A percentile compares a stretch with the other conserved stretches of the same genome.
Conservation (phyloP, 2,888 invertebrate genomes). For the Synanthedon tipuliformis region DNA sequence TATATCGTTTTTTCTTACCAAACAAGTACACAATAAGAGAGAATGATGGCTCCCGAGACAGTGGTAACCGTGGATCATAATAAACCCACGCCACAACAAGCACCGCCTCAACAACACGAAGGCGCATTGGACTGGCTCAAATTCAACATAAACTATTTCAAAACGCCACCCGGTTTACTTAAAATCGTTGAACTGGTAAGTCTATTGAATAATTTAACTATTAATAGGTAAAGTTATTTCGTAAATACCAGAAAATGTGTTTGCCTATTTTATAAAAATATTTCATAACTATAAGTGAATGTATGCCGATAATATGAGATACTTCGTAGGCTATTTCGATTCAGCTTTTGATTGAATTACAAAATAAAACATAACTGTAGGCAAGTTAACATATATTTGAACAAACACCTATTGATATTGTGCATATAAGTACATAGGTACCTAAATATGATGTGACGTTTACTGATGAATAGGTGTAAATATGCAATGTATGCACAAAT, state of each 20-base stretch:
- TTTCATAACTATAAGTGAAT: too few relatives aligned
- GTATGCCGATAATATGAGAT: too few relatives aligned
- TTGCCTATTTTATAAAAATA: too few relatives aligned
- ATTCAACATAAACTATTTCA: conserved; percentile 84
- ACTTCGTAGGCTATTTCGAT: too few relatives aligned
- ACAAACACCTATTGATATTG: too few relatives aligned
- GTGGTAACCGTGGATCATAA: conserved; percentile 83
- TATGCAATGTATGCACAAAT: conserved; percentile 16
- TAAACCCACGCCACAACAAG: conserved; percentile 56
- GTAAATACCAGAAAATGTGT: too few relatives aligned
- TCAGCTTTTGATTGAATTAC: too few relatives aligned
- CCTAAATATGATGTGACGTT: too few relatives aligned
- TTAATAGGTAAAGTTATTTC: too few relatives aligned
- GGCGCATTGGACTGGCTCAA: conserved; percentile 76
- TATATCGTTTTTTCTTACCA: neutral
- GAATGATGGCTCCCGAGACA: conserved; percentile 85
- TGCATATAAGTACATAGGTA: neutral
- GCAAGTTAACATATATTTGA: too few relatives aligned
- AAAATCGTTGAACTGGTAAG: conserved; percentile 87
- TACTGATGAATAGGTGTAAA: neutral
- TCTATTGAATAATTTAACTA: neutral
- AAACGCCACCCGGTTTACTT: conserved; percentile 82
- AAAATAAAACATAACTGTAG: too few relatives aligned
- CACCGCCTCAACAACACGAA: conserved; percentile 64
- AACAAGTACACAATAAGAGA: conserved; percentile 23